These are phyloP conservation scores for Leptodirus hochenwartii DNA, from an alignment of 2,888 invertebrate genomes.

Conservation along the genomic window DNA sequence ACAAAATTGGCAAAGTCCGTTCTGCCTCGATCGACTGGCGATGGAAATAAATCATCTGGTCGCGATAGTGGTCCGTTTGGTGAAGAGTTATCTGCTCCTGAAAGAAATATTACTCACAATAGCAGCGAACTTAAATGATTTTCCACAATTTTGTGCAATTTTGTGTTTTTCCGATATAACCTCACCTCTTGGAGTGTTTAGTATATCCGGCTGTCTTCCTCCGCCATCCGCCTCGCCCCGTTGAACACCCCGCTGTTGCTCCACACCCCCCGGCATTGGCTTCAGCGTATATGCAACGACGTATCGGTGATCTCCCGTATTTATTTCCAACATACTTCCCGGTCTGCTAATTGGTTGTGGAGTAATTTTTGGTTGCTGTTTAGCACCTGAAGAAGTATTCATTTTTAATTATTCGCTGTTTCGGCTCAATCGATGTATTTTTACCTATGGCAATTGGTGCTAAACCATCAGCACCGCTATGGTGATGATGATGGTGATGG, in stretches of 20 bases:
- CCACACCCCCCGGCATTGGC: conserved; percentile 30
- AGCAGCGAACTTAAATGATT: conserved; percentile 1
- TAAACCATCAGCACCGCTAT: no score
- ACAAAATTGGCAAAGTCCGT: conserved; percentile 19
- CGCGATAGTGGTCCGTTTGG: conserved; percentile 21
- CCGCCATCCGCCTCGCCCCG: conserved; percentile 17
- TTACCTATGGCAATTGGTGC: no score
- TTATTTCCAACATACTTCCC: conserved; percentile 48
- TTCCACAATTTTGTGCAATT: conserved; percentile 1
- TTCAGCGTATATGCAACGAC: conserved; percentile 76
- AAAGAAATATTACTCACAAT: conserved; percentile 6
- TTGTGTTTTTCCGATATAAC: conserved; percentile 5
- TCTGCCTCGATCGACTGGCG: conserved; percentile 18
- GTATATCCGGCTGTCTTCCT: conserved; percentile 37
- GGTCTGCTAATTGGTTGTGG: conserved; percentile 25
- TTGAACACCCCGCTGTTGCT: conserved; percentile 12
- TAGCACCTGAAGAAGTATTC: no score
- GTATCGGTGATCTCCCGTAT: conserved; percentile 66
- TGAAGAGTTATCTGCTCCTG: conserved; percentile 23
- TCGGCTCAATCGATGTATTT: no score
- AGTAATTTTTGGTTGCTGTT: conserved; percentile 25
- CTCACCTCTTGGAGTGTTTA: conserved; percentile 58
- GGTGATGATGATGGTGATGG: no score
- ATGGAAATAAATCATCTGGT: conserved; percentile 24
- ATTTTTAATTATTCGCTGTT: no score